Evolutionary conservation across 2,888 invertebrate species (phyloP).

Genomic region (Gymnoscelis rufifasciata): DNA sequence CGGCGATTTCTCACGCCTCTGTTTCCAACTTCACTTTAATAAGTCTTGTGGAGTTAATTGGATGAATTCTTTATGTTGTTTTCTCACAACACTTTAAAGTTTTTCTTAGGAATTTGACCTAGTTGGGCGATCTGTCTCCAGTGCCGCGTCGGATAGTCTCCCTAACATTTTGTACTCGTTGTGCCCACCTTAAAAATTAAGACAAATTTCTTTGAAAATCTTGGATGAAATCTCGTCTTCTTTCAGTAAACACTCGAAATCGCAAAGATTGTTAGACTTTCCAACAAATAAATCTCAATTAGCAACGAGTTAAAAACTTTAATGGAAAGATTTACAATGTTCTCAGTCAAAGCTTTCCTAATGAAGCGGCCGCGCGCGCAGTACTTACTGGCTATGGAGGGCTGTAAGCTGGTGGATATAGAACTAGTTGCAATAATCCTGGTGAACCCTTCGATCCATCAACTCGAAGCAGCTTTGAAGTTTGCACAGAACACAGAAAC

Average conservation of each 20-base stretch:
- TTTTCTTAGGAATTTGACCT: constrained; percentile 11
- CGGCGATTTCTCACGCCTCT: constrained; percentile 30
- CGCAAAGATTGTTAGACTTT: neutral
- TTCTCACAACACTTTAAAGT: constrained; percentile 7
- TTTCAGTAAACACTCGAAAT: neutral
- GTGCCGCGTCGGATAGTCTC: neutral
- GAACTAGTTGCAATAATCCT: constrained; percentile 22
- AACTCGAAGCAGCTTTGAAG: constrained; percentile 32
- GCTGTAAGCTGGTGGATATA: neutral
- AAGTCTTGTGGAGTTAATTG: constrained; percentile 28
- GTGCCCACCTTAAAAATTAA: too few species aligned
- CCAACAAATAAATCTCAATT: constrained; percentile 15
- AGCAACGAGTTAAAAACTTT: constrained; percentile 21
- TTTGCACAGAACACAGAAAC: constrained; percentile 11
- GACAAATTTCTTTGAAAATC: too few species aligned
- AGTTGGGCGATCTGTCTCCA: neutral
- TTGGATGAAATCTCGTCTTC: neutral
- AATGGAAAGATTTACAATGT: constrained; percentile 26
- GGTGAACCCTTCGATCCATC: constrained; percentile 37
- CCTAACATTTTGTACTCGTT: too few species aligned
- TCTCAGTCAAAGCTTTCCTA: constrained; percentile 13
- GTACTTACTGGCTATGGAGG: too few species aligned
- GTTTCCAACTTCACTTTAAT: constrained; percentile 28
- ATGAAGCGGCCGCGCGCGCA: constrained; percentile 9
- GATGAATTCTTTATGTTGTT: constrained; percentile 23